Conservation (phyloP, 1,140 invertebrate genomes). For the Drosophila neocordata region DNA sequence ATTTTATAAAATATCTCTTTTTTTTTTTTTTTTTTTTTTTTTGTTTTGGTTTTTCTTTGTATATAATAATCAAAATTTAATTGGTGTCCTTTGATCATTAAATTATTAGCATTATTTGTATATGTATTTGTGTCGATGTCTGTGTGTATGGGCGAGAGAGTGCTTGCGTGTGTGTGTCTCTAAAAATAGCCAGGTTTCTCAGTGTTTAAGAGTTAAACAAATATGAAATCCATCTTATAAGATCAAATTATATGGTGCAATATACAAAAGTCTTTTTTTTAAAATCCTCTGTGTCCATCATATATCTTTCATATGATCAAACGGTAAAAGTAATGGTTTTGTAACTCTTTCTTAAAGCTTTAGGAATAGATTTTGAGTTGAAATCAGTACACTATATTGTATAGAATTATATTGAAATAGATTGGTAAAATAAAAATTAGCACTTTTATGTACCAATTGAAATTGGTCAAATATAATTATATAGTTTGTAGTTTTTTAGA, state of each 20-base stretch:
- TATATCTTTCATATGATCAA: background rate
- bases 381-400: background rate
- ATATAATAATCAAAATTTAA: constrained; percentile 78
- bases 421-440: too few species aligned
- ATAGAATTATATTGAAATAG: too few species aligned
- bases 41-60: too few species aligned
- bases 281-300: too few species aligned
- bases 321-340: background rate
- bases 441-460: too few species aligned
- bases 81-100: constrained; percentile 71
- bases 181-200: background rate
- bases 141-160: constrained; percentile 18
- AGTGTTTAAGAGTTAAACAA: background rate
- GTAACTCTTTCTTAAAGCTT: too few species aligned
- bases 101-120: constrained; percentile 38
- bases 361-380: too few species aligned
- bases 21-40: constrained; percentile 26
- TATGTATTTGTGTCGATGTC: constrained; percentile 23
- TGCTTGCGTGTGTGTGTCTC: constrained; percentile 13
- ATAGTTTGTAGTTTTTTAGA: too few species aligned
- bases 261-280: background rate
- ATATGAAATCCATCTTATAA: background rate
- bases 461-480: too few species aligned
- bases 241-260: background rate
- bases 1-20: constrained; percentile 75